Evolutionary conservation across 2,888 invertebrate genomes (phyloP), one percentile per base, ranked within the genome.

Genomic region (Drosophila mulleri): DNA sequence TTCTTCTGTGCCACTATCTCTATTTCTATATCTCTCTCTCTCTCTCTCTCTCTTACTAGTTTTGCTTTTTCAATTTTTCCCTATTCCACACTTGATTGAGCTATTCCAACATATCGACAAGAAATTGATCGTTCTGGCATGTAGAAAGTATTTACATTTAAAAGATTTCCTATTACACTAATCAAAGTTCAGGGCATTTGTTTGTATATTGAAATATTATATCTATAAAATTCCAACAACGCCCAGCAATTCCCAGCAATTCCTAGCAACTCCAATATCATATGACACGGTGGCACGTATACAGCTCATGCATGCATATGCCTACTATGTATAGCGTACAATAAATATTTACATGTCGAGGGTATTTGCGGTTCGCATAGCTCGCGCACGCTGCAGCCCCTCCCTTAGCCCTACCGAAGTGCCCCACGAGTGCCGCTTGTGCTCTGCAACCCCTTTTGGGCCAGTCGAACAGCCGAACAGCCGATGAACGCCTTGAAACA

Each of bases 401-500:
- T 23, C 16, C n/a, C 11, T n/a, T 9, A 7, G 29, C 32, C 50
- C 50, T 50, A 32, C 20, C 3, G n/a, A 8, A 18, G 12, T 53
- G 39, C 41, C 7, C n/a, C 14, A 18, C 16, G 16, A 16, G 39
- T 4, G 20, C 3, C 11, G 32, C 9, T 32, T 32, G 29, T 29
- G 1, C 52, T 20, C 12, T 18, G 35, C 70, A 74, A 75, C 77
- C 79, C 77, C 70, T 64, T 72, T 62, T 47, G 42, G n/a, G 61
- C 88, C 64, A 82, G 53, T 67, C 26, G 26, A 26, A 26, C 26
- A 7, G 26, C 6, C 26, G 26, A 26, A 50, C 53, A 45, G 58
- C 54, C 74, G 80, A 88, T 84, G 77, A 87, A 88, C 88, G 88
- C 88, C 88, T 90, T 87, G 77, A 80, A 90, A 89, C 78, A 85